phyloP scores from a whole-genome alignment of 2,888 invertebrate genomes.

The Smittia aterrima region DNA sequence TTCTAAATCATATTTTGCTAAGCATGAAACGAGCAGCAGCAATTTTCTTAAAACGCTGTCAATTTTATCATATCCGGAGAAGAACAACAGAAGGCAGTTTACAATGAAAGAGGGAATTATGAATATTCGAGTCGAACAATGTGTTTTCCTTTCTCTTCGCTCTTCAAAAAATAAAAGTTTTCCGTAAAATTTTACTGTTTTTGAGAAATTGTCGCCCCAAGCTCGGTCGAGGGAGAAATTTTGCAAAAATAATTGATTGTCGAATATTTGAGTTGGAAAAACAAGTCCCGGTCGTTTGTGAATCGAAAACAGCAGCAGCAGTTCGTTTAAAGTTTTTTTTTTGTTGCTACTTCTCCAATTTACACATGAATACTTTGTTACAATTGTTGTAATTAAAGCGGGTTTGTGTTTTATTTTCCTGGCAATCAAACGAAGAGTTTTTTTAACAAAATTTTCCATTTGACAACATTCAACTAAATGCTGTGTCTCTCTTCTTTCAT shows the following conservation, averaged over 20 bases:
- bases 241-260: conserved; percentile 30
- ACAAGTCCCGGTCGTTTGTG: not conserved
- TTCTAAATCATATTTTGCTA: not conserved
- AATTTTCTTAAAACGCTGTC: not conserved
- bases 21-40: not conserved
- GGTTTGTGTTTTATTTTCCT: not conserved
- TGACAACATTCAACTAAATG: too few species aligned
- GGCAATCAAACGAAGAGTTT: too few species aligned
- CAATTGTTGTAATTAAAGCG: not conserved
- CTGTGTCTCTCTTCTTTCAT: too few species aligned
- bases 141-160: not conserved
- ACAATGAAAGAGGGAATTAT: not conserved
- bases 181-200: conserved; percentile 4
- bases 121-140: not conserved
- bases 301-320: not conserved
- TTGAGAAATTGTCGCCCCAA: conserved; percentile 6
- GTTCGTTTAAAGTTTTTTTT: not conserved
- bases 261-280: conserved; percentile 35
- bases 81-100: not conserved
- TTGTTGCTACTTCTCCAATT: not conserved
- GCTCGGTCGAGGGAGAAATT: not conserved
- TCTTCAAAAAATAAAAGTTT: not conserved
- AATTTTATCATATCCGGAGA: not conserved
- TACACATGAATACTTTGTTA: not conserved
- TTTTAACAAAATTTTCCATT: too few species aligned